These are phyloP conservation scores for Epirrhoe alternata DNA, from an alignment of 2,888 invertebrate genomes.

Conservation along the genomic window DNA sequence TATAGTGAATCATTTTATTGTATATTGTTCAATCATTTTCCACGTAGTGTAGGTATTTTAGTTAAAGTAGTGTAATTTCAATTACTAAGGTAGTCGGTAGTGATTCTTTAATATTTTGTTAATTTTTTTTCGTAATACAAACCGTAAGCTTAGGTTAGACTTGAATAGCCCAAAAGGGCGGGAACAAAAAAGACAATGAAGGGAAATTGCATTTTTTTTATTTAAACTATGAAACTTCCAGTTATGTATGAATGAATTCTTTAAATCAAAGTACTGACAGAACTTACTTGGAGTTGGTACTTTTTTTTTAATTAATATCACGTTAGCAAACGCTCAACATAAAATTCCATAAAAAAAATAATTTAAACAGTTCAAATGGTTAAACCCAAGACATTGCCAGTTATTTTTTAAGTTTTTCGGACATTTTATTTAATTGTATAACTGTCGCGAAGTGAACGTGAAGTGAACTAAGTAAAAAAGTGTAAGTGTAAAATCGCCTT, in stretches of 20 bases:
- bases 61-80: constrained; percentile 81
- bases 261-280: constrained; percentile 33
- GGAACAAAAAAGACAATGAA: constrained; percentile 83
- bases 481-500: constrained; percentile 75
- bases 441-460: too few species aligned
- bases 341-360: constrained; percentile 3
- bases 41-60: constrained; percentile 81
- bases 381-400: constrained; percentile 72
- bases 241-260: constrained; percentile 40
- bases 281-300: not conserved
- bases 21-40: constrained; percentile 84
- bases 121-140: constrained; percentile 77
- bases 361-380: not conserved
- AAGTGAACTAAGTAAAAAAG: too few species aligned
- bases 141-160: constrained; percentile 78
- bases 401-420: constrained; percentile 69
- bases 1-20: constrained; percentile 84
- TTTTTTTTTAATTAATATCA: not conserved
- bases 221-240: constrained; percentile 41
- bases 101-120: constrained; percentile 82
- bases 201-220: constrained; percentile 73
- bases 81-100: constrained; percentile 81
- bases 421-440: constrained; percentile 69
- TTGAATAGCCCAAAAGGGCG: constrained; percentile 71
- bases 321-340: not conserved